Evolutionary conservation across 2,888 invertebrate genomes (phyloP).

Genomic region (Mythimna vitellina): DNA sequence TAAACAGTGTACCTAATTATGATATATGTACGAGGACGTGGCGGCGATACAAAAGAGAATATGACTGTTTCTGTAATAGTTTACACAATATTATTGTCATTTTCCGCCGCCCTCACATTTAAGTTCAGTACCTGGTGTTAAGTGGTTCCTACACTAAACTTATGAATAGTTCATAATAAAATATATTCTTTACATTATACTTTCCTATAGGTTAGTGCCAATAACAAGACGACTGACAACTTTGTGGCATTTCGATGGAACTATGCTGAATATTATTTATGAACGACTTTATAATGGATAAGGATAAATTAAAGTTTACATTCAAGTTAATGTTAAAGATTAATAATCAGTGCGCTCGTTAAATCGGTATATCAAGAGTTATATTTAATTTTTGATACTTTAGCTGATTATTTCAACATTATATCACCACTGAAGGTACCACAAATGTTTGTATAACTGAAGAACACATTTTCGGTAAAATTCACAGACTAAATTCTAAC

Average conservation of each 20-base stretch:
- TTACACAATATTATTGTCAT: slow-evolving; percentile 67
- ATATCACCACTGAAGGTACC: slow-evolving; percentile 14
- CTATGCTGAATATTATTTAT: slow-evolving; percentile 25
- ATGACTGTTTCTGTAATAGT: slow-evolving; percentile 37
- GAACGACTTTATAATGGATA: slow-evolving; percentile 1
- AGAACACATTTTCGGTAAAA: slow-evolving; percentile 49
- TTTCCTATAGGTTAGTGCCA: slow-evolving; percentile 60
- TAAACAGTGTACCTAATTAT: slow-evolving; percentile 12
- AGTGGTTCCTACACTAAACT: slow-evolving; percentile 53
- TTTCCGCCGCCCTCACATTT: slow-evolving; percentile 47
- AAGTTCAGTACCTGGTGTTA: slow-evolving; percentile 60
- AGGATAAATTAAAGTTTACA: no score
- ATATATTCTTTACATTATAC: slow-evolving; percentile 65
- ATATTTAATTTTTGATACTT: not conserved
- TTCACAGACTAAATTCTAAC: slow-evolving; percentile 39
- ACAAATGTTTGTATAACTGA: slow-evolving; percentile 23
- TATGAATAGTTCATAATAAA: slow-evolving; percentile 69
- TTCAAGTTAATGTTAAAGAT: not conserved
- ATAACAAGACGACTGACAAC: slow-evolving; percentile 50
- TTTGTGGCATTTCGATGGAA: slow-evolving; percentile 50
- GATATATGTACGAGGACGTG: slow-evolving; percentile 6
- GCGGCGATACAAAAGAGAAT: slow-evolving; percentile 29
- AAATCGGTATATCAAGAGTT: not conserved
- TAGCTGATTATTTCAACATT: not conserved
- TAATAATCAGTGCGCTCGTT: slow-evolving; percentile 3